phyloP scores from a whole-genome alignment of 2,888 invertebrate species.

The Hirudinaria manillensis region DNA sequence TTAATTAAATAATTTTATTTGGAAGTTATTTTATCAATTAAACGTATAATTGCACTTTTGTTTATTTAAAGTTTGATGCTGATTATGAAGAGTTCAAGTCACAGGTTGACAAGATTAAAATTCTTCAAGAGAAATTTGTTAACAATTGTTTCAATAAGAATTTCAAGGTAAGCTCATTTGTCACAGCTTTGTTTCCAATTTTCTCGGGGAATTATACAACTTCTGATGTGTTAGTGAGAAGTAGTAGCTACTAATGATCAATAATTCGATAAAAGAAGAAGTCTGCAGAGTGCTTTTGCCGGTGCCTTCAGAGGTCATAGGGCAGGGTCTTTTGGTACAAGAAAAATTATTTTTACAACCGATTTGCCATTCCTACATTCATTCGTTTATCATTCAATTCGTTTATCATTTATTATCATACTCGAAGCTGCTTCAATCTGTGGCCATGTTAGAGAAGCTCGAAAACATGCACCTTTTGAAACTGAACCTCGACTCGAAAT shows the following conservation, averaged over 20 bases:
- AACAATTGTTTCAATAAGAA: constrained; percentile 54
- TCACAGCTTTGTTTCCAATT: too few relatives aligned
- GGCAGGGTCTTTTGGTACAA: too few relatives aligned
- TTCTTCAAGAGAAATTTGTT: constrained; percentile 63
- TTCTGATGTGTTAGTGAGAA: too few relatives aligned
- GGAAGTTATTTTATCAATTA: neutral
- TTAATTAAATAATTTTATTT: constrained; percentile 7
- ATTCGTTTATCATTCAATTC: neutral
- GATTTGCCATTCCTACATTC: too few relatives aligned
- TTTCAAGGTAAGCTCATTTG: constrained; percentile 45
- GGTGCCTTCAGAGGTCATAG: too few relatives aligned
- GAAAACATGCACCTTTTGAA: constrained; percentile 51
- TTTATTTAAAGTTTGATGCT: constrained; percentile 64
- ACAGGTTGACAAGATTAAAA: constrained; percentile 63
- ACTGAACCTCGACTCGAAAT: constrained; percentile 54
- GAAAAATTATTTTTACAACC: too few relatives aligned
- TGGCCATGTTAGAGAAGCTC: constrained; percentile 52
- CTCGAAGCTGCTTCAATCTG: constrained; percentile 51
- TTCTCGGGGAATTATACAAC: too few relatives aligned
- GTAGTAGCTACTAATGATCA: too few relatives aligned
- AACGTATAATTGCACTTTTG: neutral
- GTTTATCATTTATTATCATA: too few relatives aligned
- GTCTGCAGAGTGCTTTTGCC: too few relatives aligned
- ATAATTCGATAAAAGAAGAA: too few relatives aligned
- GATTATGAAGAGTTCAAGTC: constrained; percentile 76